Evolutionary conservation across 2,113 vertebrate genomes (phyloP), one percentile per base, ranked within the genome.

Genomic region (Candoia aspera): DNA sequence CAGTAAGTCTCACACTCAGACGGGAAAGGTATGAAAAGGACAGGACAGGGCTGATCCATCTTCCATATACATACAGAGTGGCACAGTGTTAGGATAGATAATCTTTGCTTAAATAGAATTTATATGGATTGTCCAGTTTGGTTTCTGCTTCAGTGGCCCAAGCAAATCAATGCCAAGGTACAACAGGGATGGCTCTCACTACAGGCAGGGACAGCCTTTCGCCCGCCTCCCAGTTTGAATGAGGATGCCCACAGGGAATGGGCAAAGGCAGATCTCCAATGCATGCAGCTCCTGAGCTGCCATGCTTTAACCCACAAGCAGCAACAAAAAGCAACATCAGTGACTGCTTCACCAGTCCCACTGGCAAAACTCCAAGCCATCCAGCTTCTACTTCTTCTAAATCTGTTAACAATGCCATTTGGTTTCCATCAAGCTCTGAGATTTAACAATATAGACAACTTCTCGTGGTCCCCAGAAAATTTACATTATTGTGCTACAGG

Each of bases 91-190:
- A 94, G 92, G 49, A 93, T 85, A 94, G 90, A 93, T 86, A 91
- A 93, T 92, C 92, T 94, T 95, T 94, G 91, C 94, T 93, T 94
- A 94, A 96, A 95, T 95, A 96, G 94, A 93, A 95, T 95, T 93
- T 94, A 95, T 95, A 95, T 94, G 93, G 95, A 94, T 96, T 64
- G 93, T 92, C 37, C 89, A 46, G 83, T 92, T 95, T 86, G 57
- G 92, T 93, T 95, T 95, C 95, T 93, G 94, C 96, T 59, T 93
- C 95, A 87, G 94, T 73, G 89, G 95, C 94, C 95, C 94, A 94
- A 96, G 95, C 94, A 96, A 94, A 96, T 96, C 94, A 95, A 96
- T 95, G 95, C 86, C 93, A 94, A 91, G 90, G 46, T 59, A 58
- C 59, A 84, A 87, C 88, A 90, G 68, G 89, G 87, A 92, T 42